Percentiles rank a stretch among this genome's conserved stretches.
phyloP scores from a whole-genome alignment of 2,797 vertebrate genomes.

The Phaenicophaeus curvirostris region DNA sequence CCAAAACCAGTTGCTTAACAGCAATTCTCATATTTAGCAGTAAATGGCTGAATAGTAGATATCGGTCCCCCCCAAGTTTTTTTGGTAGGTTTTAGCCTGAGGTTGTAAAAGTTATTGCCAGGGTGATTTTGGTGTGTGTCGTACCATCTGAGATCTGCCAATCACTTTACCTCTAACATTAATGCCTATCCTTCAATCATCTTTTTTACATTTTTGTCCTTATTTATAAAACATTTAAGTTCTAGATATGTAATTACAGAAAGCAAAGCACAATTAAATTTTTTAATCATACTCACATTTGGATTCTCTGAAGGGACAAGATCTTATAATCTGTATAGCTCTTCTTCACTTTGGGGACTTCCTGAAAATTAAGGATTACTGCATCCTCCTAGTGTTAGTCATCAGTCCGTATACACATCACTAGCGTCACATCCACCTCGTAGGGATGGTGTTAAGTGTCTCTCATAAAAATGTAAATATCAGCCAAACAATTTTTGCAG shows the following conservation, averaged over 20 bases:
- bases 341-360: neutral
- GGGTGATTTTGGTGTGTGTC: neutral
- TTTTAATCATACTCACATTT: conserved; percentile 22
- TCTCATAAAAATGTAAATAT: conserved; percentile 7
- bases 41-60: neutral
- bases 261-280: neutral
- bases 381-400: conserved; percentile 29
- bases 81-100: neutral
- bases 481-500: conserved; percentile 44
- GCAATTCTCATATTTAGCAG: neutral
- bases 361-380: conserved; percentile 30
- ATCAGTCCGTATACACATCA: neutral
- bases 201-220: neutral
- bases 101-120: neutral
- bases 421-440: conserved; percentile 12
- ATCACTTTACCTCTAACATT: neutral
- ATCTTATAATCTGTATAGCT: neutral
- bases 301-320: neutral
- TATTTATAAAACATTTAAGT: neutral
- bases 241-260: neutral
- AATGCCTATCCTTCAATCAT: neutral
- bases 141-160: neutral
- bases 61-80: neutral
- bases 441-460: neutral
- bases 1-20: neutral